Percentiles rank a stretch among this genome's conserved stretches.
Conservation (phyloP, 1,140 invertebrate genomes). For the Pseudomyrmex flavicornis region DNA sequence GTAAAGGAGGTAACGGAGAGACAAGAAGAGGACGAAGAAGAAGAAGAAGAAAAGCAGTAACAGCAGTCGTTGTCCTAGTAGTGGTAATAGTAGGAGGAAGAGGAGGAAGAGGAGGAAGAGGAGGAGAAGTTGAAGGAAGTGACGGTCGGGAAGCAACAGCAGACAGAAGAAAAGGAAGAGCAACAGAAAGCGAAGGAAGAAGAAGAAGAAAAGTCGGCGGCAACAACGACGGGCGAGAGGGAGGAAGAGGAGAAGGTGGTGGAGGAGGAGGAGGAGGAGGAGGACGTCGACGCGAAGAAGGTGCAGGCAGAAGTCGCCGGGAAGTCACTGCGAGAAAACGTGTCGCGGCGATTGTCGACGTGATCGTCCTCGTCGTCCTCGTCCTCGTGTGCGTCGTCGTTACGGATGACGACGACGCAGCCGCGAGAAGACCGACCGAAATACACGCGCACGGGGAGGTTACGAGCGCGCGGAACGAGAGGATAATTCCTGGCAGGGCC, state of each 20-base stretch:
- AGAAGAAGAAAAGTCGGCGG: conserved; percentile 58
- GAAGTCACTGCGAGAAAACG: conserved; percentile 70
- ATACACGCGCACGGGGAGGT: conserved; percentile 70
- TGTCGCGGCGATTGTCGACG: conserved; percentile 59
- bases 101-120: conserved; percentile 33
- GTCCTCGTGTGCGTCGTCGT: not conserved
- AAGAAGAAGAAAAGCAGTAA: conserved; percentile 8
- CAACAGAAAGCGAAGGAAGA: conserved; percentile 43
- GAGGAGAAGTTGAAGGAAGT: conserved; percentile 60
- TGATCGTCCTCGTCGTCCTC: conserved; percentile 53
- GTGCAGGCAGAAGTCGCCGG: conserved; percentile 62
- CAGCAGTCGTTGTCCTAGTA: conserved; percentile 4
- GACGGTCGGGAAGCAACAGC: conserved; percentile 56
- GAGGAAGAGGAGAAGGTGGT: conserved; percentile 26
- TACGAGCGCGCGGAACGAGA: conserved; percentile 73
- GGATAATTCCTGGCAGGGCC: conserved; percentile 83
- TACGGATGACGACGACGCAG: conserved; percentile 54
- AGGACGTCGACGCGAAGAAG: conserved; percentile 13
- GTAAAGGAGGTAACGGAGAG: conserved; percentile 31
- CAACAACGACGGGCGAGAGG: conserved; percentile 31
- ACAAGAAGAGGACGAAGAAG: conserved; percentile 57
- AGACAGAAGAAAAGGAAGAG: conserved; percentile 54
- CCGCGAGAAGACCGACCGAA: conserved; percentile 69
- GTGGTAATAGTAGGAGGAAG: conserved; percentile 13
- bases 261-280: conserved; percentile 47